Evolutionary conservation across 2,113 vertebrate species (phyloP).

Genomic region (Scortum barcoo): DNA sequence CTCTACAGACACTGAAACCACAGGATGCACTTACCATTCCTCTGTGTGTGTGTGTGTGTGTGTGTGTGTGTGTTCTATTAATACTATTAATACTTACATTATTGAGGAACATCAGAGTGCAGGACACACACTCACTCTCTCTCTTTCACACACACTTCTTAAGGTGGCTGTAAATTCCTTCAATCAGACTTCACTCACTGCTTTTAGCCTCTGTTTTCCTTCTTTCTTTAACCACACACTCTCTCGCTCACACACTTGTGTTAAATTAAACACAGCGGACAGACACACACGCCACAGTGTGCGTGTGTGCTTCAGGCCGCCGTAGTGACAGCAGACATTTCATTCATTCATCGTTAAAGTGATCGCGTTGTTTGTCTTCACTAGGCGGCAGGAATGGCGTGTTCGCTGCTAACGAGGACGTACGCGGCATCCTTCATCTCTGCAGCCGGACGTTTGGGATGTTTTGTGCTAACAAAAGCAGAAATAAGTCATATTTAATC

Average conservation of each 20-base stretch:
- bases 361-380: conserved; percentile 7
- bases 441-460: neutral
- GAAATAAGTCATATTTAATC: conserved; percentile 14
- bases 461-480: conserved; percentile 16
- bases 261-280: neutral
- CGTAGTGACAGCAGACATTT: conserved; percentile 5
- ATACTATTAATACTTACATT: conserved; percentile 26
- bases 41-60: conserved; percentile 22
- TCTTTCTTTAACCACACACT: neutral
- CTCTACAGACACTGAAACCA: neutral
- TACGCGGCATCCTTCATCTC: neutral
- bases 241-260: neutral
- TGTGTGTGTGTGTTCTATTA: conserved; percentile 28
- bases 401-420: conserved; percentile 23
- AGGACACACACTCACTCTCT: neutral
- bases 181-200: neutral
- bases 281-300: no score
- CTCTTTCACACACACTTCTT: conserved; percentile 10
- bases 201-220: no score
- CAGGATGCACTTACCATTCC: neutral
- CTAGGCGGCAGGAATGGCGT: conserved; percentile 8
- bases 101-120: neutral
- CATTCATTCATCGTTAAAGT: neutral
- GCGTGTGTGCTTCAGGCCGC: neutral
- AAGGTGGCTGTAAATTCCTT: neutral